These are phyloP conservation scores for Laticauda laticaudata DNA, from an alignment of 2,113 vertebrate genomes.

Conservation along the genomic window DNA sequence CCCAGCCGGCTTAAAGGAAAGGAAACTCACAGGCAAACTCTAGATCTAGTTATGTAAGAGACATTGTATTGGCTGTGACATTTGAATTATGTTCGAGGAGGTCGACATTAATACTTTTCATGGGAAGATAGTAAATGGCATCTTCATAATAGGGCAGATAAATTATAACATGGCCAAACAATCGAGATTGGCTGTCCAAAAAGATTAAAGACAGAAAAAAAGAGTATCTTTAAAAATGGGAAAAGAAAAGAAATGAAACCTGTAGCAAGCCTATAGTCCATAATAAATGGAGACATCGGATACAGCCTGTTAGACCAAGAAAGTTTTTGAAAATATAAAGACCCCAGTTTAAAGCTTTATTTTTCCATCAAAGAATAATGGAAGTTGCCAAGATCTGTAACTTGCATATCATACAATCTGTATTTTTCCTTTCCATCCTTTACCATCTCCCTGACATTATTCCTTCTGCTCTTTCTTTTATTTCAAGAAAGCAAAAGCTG, in stretches of 20 bases:
- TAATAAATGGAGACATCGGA: not conserved
- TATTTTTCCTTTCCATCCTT: not conserved
- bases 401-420: not conserved
- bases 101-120: not conserved
- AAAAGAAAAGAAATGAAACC: not conserved
- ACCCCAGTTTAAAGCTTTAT: not conserved
- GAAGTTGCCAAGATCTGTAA: not conserved
- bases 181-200: not conserved
- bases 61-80: not conserved
- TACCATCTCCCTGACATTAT: slow-evolving; percentile 28
- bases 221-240: not conserved
- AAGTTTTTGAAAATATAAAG: slow-evolving; percentile 23
- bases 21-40: not conserved
- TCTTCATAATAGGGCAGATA: not conserved
- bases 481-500: slow-evolving; percentile 18
- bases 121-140: not conserved
- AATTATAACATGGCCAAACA: not conserved
- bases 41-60: not conserved
- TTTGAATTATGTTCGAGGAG: not conserved
- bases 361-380: not conserved
- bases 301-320: not conserved
- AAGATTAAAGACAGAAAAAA: not conserved
- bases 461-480: slow-evolving; percentile 3
- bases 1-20: not conserved
- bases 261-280: not conserved